A percentile compares a stretch with the other conserved stretches of the same genome.
Conservation (phyloP, 2,113 vertebrate species). For the Grallaria varia region DNA sequence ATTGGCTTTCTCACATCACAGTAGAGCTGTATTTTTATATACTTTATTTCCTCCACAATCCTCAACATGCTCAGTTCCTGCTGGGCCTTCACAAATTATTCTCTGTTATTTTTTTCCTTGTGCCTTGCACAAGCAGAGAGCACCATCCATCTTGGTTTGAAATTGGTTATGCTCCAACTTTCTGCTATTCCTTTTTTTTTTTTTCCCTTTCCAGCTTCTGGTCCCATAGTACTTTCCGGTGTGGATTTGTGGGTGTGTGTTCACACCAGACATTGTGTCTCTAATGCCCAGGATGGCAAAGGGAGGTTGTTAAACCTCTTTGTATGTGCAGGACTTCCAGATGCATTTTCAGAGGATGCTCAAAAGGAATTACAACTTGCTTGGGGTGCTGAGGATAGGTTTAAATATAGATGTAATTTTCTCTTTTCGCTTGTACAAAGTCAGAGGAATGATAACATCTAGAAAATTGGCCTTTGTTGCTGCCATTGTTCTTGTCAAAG, state of each 20-base stretch:
- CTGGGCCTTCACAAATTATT: conserved; percentile 44
- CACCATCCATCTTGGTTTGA: conserved; percentile 9
- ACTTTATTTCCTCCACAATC: conserved; percentile 25
- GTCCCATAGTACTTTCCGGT: not conserved
- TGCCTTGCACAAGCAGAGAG: not conserved
- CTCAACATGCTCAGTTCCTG: conserved; percentile 14
- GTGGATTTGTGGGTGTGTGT: not conserved
- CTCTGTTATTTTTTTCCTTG: conserved; percentile 5
- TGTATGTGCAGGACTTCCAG: not conserved
- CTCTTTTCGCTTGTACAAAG: not conserved
- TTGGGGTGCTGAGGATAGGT: not conserved
- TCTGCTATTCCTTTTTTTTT: not conserved
- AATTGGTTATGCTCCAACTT: not conserved
- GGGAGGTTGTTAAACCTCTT: not conserved
- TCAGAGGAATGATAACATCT: not conserved
- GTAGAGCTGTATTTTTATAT: not conserved
- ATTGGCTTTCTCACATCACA: not conserved
- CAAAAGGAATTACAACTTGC: not conserved
- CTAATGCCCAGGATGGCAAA: not conserved
- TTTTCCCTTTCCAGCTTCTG: not conserved
- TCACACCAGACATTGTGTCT: not conserved
- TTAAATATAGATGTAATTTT: not conserved
- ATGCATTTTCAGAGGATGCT: not conserved
- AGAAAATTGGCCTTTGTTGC: not conserved
- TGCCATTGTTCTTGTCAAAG: not conserved